Conservation (phyloP, 1,140 invertebrate species). For the Zaprionus ghesquierei region DNA sequence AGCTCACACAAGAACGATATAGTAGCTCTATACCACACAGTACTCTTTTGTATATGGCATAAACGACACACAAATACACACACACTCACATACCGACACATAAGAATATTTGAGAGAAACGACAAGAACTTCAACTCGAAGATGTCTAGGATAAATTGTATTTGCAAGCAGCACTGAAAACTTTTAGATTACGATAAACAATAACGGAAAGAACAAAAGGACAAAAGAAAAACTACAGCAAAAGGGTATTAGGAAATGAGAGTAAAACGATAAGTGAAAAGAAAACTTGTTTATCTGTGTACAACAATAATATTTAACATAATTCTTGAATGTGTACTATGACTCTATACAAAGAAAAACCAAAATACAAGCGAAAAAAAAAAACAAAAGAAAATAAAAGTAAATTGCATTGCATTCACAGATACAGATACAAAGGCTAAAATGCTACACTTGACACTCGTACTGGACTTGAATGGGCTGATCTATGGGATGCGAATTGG, state of each 20-base stretch:
- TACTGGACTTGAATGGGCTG: slow-evolving; percentile 13
- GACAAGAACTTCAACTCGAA: slow-evolving; percentile 11
- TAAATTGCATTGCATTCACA: slow-evolving; percentile 34
- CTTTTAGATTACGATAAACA: slow-evolving; percentile 49
- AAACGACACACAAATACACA: not conserved
- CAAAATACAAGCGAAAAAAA: slow-evolving; percentile 20
- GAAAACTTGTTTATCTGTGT: slow-evolving; percentile 77
- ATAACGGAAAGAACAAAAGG: slow-evolving; percentile 36
- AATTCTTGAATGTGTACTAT: slow-evolving; percentile 75
- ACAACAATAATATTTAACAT: slow-evolving; percentile 77
- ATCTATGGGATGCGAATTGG: slow-evolving; percentile 1
- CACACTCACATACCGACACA: slow-evolving; percentile 5
- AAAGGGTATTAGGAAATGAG: slow-evolving; percentile 21
- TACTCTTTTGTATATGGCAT: slow-evolving; percentile 22
- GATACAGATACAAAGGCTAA: slow-evolving; percentile 22
- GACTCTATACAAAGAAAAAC: slow-evolving; percentile 52
- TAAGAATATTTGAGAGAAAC: not conserved
- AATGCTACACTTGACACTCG: slow-evolving; percentile 16
- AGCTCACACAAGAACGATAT: slow-evolving; percentile 20
- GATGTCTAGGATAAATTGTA: slow-evolving; percentile 32
- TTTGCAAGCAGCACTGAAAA: slow-evolving; percentile 65
- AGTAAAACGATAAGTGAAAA: slow-evolving; percentile 59
- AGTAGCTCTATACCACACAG: slow-evolving; percentile 5
- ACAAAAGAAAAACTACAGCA: slow-evolving; percentile 1
- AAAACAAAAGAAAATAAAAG: slow-evolving; percentile 3